These are phyloP conservation scores for Oplegnathus fasciatus DNA, from an alignment of 2,113 vertebrate genomes.

Conservation along the genomic window DNA sequence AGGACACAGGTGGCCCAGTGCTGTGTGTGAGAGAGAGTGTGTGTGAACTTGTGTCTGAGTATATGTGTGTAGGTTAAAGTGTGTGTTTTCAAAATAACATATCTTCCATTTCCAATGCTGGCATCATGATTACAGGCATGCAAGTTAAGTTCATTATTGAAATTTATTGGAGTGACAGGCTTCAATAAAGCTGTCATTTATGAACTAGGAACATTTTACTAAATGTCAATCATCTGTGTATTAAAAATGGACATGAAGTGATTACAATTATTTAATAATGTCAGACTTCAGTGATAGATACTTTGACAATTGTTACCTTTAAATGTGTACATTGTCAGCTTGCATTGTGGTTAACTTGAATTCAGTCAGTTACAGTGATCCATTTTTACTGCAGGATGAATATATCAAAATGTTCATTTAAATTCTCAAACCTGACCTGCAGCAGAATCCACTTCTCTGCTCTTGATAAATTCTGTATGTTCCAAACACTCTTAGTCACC, in stretches of 20 bases:
- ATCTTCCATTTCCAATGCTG: neutral
- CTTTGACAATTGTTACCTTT: neutral
- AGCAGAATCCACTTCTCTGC: neutral
- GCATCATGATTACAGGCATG: neutral
- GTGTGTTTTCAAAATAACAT: slow-evolving; percentile 1
- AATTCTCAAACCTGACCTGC: slow-evolving; percentile 1
- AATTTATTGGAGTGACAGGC: neutral
- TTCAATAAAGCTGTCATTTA: neutral
- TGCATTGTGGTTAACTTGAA: neutral
- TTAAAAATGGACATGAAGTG: neutral
- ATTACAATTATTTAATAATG: neutral
- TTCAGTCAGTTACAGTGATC: neutral
- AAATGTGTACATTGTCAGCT: neutral
- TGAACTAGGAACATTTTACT: neutral
- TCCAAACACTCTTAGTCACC: neutral
- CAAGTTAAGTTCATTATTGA: neutral
- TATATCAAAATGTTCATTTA: neutral
- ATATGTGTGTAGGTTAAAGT: neutral
- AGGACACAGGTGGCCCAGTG: slow-evolving; percentile 50
- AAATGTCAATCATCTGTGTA: neutral
- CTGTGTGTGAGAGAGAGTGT: slow-evolving; percentile 24
- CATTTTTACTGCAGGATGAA: neutral
- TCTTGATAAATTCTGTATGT: neutral
- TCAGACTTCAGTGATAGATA: neutral
- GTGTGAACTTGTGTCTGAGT: neutral